These are phyloP conservation scores for Noctua janthe DNA, from an alignment of 2,888 invertebrate genomes.

Conservation along the genomic window DNA sequence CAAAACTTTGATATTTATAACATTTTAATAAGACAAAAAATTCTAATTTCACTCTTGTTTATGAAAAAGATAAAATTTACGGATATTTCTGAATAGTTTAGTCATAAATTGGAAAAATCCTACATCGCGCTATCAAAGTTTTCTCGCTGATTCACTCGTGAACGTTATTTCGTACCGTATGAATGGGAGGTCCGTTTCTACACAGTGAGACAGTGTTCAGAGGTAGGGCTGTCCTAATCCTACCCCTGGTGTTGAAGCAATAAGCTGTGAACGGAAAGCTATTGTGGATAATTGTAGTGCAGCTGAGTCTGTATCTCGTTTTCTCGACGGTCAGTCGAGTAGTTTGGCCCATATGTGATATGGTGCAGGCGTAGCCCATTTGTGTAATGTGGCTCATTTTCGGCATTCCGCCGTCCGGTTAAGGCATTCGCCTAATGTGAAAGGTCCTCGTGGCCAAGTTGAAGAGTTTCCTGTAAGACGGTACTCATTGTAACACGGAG, in stretches of 20 bases:
- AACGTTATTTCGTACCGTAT: rapidly evolving
- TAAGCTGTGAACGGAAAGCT: conserved; percentile 47
- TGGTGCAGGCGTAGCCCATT: conserved; percentile 39
- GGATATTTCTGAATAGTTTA: neutral
- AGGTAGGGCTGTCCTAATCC: conserved; percentile 57
- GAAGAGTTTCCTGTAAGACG: conserved; percentile 55
- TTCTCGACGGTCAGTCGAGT: conserved; percentile 53
- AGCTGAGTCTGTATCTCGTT: conserved; percentile 52
- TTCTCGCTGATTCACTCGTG: conserved; percentile 23
- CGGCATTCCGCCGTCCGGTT: conserved; percentile 48
- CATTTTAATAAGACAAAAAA: conserved; percentile 4
- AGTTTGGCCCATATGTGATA: conserved; percentile 27
- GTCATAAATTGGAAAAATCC: conserved; percentile 29
- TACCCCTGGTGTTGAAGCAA: conserved; percentile 57
- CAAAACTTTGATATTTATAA: conserved; percentile 19
- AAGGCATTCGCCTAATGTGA: conserved; percentile 41
- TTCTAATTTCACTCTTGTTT: neutral
- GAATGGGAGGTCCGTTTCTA: conserved; percentile 68
- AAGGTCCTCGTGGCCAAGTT: conserved; percentile 45
- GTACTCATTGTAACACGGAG: conserved; percentile 61
- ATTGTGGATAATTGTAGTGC: conserved; percentile 55
- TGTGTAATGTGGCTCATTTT: conserved; percentile 36
- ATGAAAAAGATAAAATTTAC: neutral
- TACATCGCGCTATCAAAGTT: conserved; percentile 62
- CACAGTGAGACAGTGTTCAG: conserved; percentile 64